phyloP scores from a whole-genome alignment of 2,113 vertebrate species.

The Diadophis punctatus region DNA sequence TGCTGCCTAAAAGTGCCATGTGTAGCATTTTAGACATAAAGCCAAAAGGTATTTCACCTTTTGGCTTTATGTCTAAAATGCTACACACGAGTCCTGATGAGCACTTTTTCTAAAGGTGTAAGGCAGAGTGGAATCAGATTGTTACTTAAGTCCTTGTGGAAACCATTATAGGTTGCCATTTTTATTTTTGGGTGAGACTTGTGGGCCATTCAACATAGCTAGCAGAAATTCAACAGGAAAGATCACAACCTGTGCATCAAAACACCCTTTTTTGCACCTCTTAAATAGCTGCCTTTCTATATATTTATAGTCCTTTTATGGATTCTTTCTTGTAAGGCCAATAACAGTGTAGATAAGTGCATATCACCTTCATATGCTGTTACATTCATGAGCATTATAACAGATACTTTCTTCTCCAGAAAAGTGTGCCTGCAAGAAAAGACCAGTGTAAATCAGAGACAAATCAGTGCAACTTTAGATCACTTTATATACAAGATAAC shows the following conservation, averaged over 20 bases:
- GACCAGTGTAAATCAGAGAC: neutral
- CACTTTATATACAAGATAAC: neutral
- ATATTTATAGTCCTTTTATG: neutral
- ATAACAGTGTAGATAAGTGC: neutral
- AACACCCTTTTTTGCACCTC: neutral
- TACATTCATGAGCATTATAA: neutral
- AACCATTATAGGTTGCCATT: neutral
- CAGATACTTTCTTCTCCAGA: neutral
- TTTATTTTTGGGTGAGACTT: neutral
- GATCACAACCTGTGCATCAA: neutral
- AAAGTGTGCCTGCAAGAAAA: neutral
- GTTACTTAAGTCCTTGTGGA: neutral
- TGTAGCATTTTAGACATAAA: no score
- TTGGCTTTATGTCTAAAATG: neutral
- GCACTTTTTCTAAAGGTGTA: neutral
- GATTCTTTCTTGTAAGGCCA: neutral
- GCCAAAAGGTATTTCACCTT: no score
- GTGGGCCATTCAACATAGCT: neutral
- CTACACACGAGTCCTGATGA: neutral
- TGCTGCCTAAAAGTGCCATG: neutral
- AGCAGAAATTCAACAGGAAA: neutral
- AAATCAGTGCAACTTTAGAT: neutral
- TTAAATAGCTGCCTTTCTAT: neutral
- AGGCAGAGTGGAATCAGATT: neutral
- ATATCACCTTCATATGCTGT: neutral